Conservation (phyloP, 2,113 vertebrate genomes). For the Poicephalus meyeri region DNA sequence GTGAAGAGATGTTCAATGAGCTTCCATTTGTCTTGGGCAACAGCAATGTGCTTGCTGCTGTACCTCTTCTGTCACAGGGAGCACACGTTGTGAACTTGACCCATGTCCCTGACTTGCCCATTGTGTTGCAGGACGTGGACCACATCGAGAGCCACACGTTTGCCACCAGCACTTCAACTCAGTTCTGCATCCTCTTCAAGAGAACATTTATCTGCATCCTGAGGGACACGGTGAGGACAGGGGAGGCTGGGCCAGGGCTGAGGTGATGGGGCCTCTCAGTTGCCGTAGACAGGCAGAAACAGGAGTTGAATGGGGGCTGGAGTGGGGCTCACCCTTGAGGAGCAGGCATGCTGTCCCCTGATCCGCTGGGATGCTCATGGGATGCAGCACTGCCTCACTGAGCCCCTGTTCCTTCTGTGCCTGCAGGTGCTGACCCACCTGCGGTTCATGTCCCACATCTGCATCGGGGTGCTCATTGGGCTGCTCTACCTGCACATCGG, state of each 20-base stretch:
- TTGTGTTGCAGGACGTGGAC: conserved; percentile 78
- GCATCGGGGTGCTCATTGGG: conserved; percentile 92
- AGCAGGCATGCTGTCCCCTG: neutral
- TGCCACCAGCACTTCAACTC: conserved; percentile 91
- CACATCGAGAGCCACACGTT: conserved; percentile 95
- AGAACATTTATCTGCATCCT: conserved; percentile 93
- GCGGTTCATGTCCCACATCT: conserved; percentile 93
- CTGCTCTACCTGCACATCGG: conserved; percentile 97
- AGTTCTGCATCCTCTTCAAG: conserved; percentile 98
- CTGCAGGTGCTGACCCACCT: conserved; percentile 93
- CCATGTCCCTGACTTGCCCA: accelerated
- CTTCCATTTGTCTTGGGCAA: neutral
- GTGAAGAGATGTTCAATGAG: neutral
- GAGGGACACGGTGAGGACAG: conserved; percentile 87
- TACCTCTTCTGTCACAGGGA: neutral
- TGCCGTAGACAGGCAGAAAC: neutral
- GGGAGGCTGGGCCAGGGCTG: neutral
- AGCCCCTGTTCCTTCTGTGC: neutral
- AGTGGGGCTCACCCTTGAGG: neutral
- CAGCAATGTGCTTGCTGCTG: neutral
- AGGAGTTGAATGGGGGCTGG: accelerated
- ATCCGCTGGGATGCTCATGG: neutral
- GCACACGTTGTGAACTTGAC: accelerated
- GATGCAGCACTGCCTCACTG: neutral
- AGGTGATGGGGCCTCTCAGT: neutral